Percentiles rank a stretch among this genome's conserved stretches.
Evolutionary conservation across 2,113 vertebrate genomes (phyloP).

Genomic region (Helogale parvula): DNA sequence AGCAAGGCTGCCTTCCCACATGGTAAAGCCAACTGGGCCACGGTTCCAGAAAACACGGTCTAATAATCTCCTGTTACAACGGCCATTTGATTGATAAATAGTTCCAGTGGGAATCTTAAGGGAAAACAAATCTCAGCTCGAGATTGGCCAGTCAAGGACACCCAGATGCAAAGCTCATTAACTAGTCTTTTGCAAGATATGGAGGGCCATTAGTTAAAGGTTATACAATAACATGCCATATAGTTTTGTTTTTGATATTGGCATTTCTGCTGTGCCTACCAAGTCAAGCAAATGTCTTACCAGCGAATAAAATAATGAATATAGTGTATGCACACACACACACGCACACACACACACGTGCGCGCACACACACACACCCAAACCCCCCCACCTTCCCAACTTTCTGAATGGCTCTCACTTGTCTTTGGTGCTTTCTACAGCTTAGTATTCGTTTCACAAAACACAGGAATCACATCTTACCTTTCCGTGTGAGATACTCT

Average conservation of each 20-base stretch:
- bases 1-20: background rate
- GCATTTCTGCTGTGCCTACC: background rate
- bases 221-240: background rate
- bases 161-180: background rate
- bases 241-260: background rate
- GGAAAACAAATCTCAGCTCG: background rate
- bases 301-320: background rate
- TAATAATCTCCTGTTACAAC: background rate
- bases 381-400: background rate
- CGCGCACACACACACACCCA: too few species aligned
- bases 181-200: background rate
- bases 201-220: background rate
- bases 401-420: background rate
- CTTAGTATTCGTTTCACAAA: background rate
- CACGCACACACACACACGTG: background rate
- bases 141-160: background rate
- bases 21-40: background rate
- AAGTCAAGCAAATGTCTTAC: background rate
- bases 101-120: background rate
- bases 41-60: background rate
- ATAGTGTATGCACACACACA: background rate
- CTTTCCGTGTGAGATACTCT: conserved; percentile 96
- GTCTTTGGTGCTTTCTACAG: background rate
- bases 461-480: conserved; percentile 78
- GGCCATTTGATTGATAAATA: background rate